Percentiles rank a stretch among this genome's conserved stretches.
These are phyloP conservation scores for Carterocephalus palaemon DNA, from an alignment of 2,888 invertebrate species.

Conservation along the genomic window DNA sequence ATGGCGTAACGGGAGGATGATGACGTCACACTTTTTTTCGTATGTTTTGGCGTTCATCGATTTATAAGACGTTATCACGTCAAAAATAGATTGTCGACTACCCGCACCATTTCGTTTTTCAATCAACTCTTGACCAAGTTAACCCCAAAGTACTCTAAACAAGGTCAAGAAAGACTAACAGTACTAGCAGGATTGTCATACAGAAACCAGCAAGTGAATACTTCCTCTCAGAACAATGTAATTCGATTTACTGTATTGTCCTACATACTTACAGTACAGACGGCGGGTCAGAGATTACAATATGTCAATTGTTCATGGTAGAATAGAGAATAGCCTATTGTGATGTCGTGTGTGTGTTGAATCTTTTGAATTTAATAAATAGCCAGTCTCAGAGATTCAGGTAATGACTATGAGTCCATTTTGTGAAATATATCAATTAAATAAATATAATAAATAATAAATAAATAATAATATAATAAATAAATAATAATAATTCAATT, in stretches of 20 bases:
- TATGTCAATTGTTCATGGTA: slow-evolving; percentile 20
- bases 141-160: too few relatives aligned
- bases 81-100: too few relatives aligned
- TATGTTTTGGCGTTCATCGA: too few relatives aligned
- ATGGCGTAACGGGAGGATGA: too few relatives aligned
- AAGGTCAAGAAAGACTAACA: background rate
- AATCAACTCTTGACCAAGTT: too few relatives aligned
- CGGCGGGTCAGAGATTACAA: slow-evolving; percentile 22
- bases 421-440: too few relatives aligned
- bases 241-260: slow-evolving; percentile 22
- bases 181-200: background rate
- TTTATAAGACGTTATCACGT: too few relatives aligned
- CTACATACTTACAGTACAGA: slow-evolving; percentile 20
- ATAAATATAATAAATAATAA: too few relatives aligned
- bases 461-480: too few relatives aligned
- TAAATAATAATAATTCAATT: too few relatives aligned
- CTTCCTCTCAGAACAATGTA: slow-evolving; percentile 19
- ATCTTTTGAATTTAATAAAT: slow-evolving; percentile 11
- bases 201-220: slow-evolving; percentile 17
- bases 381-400: slow-evolving; percentile 1
- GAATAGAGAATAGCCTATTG: slow-evolving; percentile 18
- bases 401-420: slow-evolving; percentile 2
- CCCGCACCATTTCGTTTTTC: too few relatives aligned
- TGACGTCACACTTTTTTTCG: too few relatives aligned
- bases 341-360: slow-evolving; percentile 8